phyloP scores from a whole-genome alignment of 1,140 invertebrate species.

The Forficula auricularia region DNA sequence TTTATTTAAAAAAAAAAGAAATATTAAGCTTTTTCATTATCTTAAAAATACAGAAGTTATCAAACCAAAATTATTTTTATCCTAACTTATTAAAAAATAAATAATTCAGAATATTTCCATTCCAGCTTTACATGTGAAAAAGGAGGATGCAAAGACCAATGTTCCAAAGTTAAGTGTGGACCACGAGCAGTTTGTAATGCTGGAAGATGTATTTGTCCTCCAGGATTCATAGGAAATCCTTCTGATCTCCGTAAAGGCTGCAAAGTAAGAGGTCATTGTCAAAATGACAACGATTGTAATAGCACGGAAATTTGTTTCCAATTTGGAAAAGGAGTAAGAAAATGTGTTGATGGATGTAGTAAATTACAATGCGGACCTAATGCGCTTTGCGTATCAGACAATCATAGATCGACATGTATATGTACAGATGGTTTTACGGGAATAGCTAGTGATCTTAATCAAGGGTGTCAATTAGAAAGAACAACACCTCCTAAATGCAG shows the following conservation, averaged over 20 bases:
- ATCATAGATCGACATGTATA: slow-evolving; percentile 67
- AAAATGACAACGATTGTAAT: slow-evolving; percentile 61
- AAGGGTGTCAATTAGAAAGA: slow-evolving; percentile 52
- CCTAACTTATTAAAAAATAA: neutral
- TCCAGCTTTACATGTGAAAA: slow-evolving; percentile 42
- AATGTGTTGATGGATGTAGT: slow-evolving; percentile 70
- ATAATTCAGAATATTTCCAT: neutral
- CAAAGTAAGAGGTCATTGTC: slow-evolving; percentile 47
- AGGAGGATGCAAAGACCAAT: slow-evolving; percentile 53
- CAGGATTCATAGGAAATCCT: slow-evolving; percentile 60
- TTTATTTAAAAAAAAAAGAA: neutral
- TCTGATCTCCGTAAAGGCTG: slow-evolving; percentile 50
- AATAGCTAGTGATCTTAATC: slow-evolving; percentile 54
- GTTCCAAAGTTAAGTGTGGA: slow-evolving; percentile 54
- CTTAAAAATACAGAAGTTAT: neutral
- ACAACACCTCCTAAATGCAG: slow-evolving; percentile 38
- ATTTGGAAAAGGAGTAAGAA: slow-evolving; percentile 49
- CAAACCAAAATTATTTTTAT: neutral
- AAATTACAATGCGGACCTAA: slow-evolving; percentile 80
- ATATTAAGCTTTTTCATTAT: neutral
- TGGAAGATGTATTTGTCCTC: slow-evolving; percentile 60
- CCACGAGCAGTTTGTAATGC: slow-evolving; percentile 62
- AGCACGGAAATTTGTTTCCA: slow-evolving; percentile 73
- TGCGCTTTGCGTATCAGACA: slow-evolving; percentile 62
- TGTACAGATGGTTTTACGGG: slow-evolving; percentile 63